These are phyloP conservation scores for Bimastos eiseni DNA, from an alignment of 2,888 invertebrate species.

Conservation along the genomic window DNA sequence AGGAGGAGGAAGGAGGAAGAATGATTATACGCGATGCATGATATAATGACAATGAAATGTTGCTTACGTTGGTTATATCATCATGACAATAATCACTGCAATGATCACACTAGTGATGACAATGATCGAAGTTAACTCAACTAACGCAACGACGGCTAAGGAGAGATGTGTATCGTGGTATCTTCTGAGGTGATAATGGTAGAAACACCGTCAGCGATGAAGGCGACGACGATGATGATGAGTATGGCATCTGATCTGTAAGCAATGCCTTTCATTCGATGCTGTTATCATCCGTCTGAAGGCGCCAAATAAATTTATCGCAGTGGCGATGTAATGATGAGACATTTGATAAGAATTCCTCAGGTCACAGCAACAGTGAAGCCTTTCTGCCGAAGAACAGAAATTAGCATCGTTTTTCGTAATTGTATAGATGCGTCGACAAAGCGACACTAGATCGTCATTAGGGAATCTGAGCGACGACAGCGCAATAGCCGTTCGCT, in stretches of 20 bases:
- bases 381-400: neutral
- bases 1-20: neutral
- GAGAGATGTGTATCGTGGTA: neutral
- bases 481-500: neutral
- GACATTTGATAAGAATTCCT: neutral
- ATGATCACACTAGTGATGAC: neutral
- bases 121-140: neutral
- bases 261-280: slow-evolving; percentile 6
- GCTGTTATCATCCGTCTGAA: neutral
- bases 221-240: neutral
- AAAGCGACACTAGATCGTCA: slow-evolving; percentile 13
- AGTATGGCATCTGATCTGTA: neutral
- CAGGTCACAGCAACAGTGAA: neutral
- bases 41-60: too few relatives aligned
- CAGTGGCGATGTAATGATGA: neutral
- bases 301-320: neutral
- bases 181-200: neutral
- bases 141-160: neutral
- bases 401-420: neutral
- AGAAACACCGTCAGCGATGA: neutral
- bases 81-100: neutral
- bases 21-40: neutral
- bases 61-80: neutral
- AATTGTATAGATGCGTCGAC: neutral
- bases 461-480: neutral